phyloP scores from a whole-genome alignment of 2,797 vertebrate genomes.

The Carapus acus region DNA sequence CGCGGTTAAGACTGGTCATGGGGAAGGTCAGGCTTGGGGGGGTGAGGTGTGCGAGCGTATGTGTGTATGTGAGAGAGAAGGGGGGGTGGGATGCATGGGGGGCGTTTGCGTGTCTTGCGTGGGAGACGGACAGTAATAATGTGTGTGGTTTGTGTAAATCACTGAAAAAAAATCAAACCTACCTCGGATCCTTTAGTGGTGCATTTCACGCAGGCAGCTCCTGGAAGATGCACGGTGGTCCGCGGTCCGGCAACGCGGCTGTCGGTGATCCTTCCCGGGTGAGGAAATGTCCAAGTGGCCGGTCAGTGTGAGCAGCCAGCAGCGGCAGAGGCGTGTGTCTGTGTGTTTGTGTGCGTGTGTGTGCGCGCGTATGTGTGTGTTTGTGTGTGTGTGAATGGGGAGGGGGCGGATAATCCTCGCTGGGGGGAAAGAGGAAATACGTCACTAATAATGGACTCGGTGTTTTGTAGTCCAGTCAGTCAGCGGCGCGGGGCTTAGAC shows the following conservation, averaged over 20 bases:
- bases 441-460: constrained; percentile 63
- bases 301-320: constrained; percentile 38
- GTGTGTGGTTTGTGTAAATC: too few relatives aligned
- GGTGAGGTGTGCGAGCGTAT: too few relatives aligned
- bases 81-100: too few relatives aligned
- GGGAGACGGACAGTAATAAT: constrained; percentile 41
- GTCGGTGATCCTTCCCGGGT: constrained; percentile 57
- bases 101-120: constrained; percentile 28
- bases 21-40: constrained; percentile 53
- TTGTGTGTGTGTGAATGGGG: constrained; percentile 22
- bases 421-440: constrained; percentile 67
- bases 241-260: constrained; percentile 54
- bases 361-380: constrained; percentile 17
- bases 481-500: not conserved
- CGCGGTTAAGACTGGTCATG: constrained; percentile 28
- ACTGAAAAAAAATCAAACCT: constrained; percentile 45
- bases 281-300: constrained; percentile 64
- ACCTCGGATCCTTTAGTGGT: constrained; percentile 63
- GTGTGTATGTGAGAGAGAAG: too few relatives aligned
- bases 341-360: constrained; percentile 14
- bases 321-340: constrained; percentile 10
- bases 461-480: constrained; percentile 60
- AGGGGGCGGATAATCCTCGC: constrained; percentile 45
- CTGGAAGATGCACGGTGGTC: constrained; percentile 56
- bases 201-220: constrained; percentile 58